Evolutionary conservation across 2,888 invertebrate genomes (phyloP).

Genomic region (Drosophila helvetica): DNA sequence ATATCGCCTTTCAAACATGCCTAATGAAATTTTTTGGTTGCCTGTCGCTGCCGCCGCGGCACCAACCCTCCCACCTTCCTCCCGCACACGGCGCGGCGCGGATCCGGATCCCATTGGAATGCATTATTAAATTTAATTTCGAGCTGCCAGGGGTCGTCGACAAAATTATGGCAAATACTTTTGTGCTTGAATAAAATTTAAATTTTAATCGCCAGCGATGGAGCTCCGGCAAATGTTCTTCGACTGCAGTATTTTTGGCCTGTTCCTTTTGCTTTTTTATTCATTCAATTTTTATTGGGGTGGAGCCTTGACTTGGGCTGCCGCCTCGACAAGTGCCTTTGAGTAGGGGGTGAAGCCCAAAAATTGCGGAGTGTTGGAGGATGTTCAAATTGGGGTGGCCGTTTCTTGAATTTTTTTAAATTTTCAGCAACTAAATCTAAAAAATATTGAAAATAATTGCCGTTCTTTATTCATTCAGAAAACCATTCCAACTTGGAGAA

Average conservation of each 20-base stretch:
- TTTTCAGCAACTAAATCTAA: background rate
- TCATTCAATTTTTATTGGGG: background rate
- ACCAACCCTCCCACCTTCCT: background rate
- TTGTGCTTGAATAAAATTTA: constrained; percentile 58
- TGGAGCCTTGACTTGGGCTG: no score
- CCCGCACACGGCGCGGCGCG: constrained; percentile 9
- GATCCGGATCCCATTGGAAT: constrained; percentile 57
- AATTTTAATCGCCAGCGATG: constrained; percentile 65
- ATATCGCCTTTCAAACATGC: constrained; percentile 23
- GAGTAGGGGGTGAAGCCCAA: background rate
- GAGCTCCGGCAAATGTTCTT: constrained; percentile 15
- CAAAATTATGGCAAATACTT: constrained; percentile 72
- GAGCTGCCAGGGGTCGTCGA: constrained; percentile 37
- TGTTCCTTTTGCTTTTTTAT: no score
- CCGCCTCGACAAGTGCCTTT: no score
- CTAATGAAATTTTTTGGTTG: constrained; percentile 38
- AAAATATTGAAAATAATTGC: background rate
- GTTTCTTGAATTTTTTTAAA: no score
- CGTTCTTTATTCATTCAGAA: background rate
- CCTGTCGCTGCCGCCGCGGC: constrained; percentile 3
- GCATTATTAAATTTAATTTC: constrained; percentile 77
- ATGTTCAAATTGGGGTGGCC: background rate
- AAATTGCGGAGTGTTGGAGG: background rate
- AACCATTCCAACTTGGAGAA: background rate
- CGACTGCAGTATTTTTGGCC: constrained; percentile 6